Percentiles rank a stretch among this genome's conserved stretches.
These are phyloP conservation scores for Blastobasis lacticolella DNA, from an alignment of 2,888 invertebrate species.

Conservation along the genomic window DNA sequence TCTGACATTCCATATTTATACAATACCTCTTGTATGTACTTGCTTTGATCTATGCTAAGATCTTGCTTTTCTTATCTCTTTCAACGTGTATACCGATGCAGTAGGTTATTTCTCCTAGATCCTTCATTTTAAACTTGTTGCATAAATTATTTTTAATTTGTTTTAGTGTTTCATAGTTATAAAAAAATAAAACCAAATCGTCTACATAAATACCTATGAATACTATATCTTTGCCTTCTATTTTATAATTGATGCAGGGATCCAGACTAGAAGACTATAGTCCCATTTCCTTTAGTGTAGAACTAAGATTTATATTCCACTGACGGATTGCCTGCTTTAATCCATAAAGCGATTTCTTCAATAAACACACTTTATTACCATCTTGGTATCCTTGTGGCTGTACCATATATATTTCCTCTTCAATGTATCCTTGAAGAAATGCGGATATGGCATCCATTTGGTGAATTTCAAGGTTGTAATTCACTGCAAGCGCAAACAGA, in stretches of 20 bases:
- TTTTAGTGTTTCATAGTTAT: background rate
- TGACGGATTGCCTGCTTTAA: slow-evolving; percentile 7
- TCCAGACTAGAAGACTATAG: slow-evolving; percentile 4
- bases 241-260: slow-evolving; percentile 3
- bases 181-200: slow-evolving; percentile 1
- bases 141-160: slow-evolving; percentile 6
- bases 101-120: slow-evolving; percentile 12
- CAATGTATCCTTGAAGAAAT: slow-evolving; percentile 12
- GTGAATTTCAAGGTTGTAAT: slow-evolving; percentile 12
- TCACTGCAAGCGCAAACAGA: slow-evolving; percentile 8
- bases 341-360: slow-evolving; percentile 12
- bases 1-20: no score
- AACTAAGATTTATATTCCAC: slow-evolving; percentile 9
- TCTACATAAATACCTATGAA: slow-evolving; percentile 2
- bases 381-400: slow-evolving; percentile 8
- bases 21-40: no score
- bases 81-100: slow-evolving; percentile 13
- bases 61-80: background rate
- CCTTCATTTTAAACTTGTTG: slow-evolving; percentile 14
- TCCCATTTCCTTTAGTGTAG: slow-evolving; percentile 2
- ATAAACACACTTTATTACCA: slow-evolving; percentile 10
- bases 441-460: slow-evolving; percentile 17
- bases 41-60: slow-evolving; percentile 6
- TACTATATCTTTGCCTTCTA: background rate
- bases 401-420: slow-evolving; percentile 8